phyloP scores from a whole-genome alignment of 2,797 vertebrate species.

The Psittacula derbiana region DNA sequence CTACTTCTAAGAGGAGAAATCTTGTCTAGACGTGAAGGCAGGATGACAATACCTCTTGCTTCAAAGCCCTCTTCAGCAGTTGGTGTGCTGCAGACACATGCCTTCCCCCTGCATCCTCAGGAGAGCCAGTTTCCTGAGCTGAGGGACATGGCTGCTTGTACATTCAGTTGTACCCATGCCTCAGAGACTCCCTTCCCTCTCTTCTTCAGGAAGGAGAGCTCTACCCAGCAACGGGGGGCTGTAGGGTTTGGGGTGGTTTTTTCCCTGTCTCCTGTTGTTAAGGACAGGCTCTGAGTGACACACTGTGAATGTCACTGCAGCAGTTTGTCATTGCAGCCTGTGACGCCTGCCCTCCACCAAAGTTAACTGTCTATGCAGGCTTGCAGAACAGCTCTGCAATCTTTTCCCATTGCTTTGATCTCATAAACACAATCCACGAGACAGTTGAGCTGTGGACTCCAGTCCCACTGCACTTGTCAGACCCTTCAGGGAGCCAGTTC shows the following conservation, averaged over 20 bases:
- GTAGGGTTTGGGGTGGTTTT: background rate
- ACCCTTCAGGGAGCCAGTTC: background rate
- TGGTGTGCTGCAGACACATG: background rate
- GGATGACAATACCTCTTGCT: background rate
- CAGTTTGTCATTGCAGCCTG: constrained; percentile 16
- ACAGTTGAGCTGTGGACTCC: background rate
- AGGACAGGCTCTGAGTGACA: background rate
- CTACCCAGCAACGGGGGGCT: background rate
- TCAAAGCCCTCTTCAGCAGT: background rate
- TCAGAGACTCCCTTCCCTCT: background rate
- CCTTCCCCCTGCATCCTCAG: background rate
- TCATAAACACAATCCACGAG: fast-evolving
- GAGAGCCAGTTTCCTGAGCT: background rate
- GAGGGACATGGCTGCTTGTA: background rate
- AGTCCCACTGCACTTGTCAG: background rate
- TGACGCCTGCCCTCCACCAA: background rate
- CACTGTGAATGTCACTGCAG: constrained; percentile 27
- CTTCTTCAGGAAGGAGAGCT: background rate
- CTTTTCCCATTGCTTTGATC: background rate
- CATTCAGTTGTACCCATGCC: fast-evolving
- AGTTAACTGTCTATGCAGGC: background rate
- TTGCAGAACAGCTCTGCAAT: fast-evolving
- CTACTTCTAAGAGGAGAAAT: background rate
- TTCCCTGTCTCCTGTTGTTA: background rate
- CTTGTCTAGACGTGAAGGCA: background rate